Evolutionary conservation across 2,113 vertebrate genomes (phyloP).

Genomic region (Scopus umbretta): DNA sequence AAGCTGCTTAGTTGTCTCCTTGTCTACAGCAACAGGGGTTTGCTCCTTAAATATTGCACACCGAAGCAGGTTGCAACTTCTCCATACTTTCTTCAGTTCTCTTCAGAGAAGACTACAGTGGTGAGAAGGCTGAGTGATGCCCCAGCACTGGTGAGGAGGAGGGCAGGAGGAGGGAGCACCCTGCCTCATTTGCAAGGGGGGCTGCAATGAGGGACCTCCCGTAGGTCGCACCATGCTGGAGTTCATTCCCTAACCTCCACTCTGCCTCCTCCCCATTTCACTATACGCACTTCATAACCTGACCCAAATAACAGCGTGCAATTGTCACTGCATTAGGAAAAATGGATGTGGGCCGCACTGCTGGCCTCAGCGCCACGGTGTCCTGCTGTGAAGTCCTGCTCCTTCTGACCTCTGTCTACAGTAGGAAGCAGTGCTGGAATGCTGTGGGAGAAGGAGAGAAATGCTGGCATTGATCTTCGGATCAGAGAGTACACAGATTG

Average conservation of each 20-base stretch:
- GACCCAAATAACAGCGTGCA: not conserved
- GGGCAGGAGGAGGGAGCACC: not conserved
- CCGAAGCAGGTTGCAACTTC: not conserved
- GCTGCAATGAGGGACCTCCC: not conserved
- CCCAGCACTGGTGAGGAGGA: not conserved
- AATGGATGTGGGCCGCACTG: accelerated
- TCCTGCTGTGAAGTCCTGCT: not conserved
- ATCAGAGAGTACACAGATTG: not conserved
- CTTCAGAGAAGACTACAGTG: not conserved
- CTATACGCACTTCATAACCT: not conserved
- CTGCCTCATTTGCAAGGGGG: not conserved
- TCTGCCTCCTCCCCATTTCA: not conserved
- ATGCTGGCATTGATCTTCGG: not conserved
- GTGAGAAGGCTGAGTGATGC: not conserved
- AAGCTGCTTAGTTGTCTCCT: not conserved
- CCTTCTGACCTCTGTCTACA: not conserved
- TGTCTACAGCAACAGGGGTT: not conserved
- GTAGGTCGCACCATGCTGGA: not conserved
- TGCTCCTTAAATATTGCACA: not conserved
- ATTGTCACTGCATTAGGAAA: not conserved
- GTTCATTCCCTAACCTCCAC: not conserved
- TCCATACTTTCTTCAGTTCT: not conserved
- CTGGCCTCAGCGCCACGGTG: accelerated
- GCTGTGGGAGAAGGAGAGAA: not conserved
- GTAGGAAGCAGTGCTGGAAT: not conserved